A percentile compares a stretch with the other conserved stretches of the same genome.
Conservation (phyloP, 2,113 vertebrate genomes). For the Peromyscus californicus region DNA sequence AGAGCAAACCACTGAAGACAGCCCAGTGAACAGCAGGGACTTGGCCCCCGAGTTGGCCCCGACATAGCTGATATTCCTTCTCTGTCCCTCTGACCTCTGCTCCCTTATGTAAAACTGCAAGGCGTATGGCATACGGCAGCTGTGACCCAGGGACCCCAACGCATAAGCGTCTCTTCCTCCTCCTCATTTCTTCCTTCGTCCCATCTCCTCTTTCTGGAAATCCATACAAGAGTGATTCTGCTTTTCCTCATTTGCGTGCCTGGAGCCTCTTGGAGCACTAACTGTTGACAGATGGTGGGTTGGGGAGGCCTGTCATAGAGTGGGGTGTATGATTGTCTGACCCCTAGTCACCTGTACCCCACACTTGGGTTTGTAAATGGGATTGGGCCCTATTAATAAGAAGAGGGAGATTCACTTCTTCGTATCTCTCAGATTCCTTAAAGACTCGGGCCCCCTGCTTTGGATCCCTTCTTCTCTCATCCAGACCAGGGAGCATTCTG, state of each 20-base stretch:
- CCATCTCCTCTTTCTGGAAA: neutral
- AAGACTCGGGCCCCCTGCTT: rapidly evolving
- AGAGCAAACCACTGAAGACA: neutral
- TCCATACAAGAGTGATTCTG: neutral
- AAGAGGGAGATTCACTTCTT: neutral
- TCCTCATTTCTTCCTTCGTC: neutral
- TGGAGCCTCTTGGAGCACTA: neutral
- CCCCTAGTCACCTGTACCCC: neutral
- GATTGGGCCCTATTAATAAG: neutral
- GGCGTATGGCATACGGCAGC: neutral
- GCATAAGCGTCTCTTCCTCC: neutral
- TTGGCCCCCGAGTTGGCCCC: neutral
- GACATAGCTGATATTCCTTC: neutral
- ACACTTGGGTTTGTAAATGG: neutral
- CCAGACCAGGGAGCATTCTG: too few species aligned
- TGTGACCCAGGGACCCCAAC: neutral
- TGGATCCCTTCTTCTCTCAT: neutral
- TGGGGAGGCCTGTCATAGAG: neutral
- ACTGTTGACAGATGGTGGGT: neutral
- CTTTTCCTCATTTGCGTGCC: neutral
- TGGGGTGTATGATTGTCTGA: neutral
- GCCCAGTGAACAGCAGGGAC: neutral
- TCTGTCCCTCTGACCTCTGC: too few species aligned
- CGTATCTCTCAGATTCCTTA: neutral
- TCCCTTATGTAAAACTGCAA: neutral